Evolutionary conservation across 1,140 invertebrate genomes (phyloP).

Genomic region (Tetragonula clypearis): DNA sequence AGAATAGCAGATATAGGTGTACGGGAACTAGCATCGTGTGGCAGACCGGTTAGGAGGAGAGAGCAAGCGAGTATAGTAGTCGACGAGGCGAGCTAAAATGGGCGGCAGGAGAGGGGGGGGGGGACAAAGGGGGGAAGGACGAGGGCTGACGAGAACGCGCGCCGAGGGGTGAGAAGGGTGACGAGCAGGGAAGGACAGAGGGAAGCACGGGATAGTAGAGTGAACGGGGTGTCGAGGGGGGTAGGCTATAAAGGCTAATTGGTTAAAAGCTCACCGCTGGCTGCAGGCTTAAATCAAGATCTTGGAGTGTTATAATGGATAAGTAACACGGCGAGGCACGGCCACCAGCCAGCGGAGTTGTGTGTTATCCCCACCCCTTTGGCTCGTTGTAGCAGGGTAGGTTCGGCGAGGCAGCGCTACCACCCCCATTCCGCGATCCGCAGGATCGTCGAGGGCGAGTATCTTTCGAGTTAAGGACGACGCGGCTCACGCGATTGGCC

Average conservation of each 20-base stretch:
- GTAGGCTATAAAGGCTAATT: constrained; percentile 82
- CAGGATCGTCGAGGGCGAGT: constrained; percentile 65
- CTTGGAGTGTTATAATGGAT: constrained; percentile 83
- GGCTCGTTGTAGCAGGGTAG: constrained; percentile 40
- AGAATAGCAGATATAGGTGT: constrained; percentile 58
- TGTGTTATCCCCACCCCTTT: constrained; percentile 57
- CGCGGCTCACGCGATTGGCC: constrained; percentile 70
- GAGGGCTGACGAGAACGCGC: neutral
- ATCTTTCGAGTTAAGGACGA: constrained; percentile 75
- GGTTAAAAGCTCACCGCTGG: constrained; percentile 82
- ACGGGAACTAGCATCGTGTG: constrained; percentile 57
- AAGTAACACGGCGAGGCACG: constrained; percentile 81
- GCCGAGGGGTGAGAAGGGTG: neutral
- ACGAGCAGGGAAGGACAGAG: constrained; percentile 21
- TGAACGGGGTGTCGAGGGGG: constrained; percentile 41
- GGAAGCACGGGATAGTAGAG: constrained; percentile 40
- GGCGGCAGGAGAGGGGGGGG: constrained; percentile 4
- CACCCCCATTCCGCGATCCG: constrained; percentile 47
- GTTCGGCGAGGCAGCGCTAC: constrained; percentile 42
- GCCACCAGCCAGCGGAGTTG: constrained; percentile 65
- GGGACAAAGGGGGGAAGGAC: neutral
- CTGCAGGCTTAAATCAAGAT: constrained; percentile 83
- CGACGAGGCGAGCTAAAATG: constrained; percentile 50
- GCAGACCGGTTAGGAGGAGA: constrained; percentile 33
- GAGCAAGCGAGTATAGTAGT: constrained; percentile 25